A percentile compares a stretch with the other conserved stretches of the same genome.
Conservation (phyloP, 2,797 vertebrate species). For the Microctenopoma lineatum region DNA sequence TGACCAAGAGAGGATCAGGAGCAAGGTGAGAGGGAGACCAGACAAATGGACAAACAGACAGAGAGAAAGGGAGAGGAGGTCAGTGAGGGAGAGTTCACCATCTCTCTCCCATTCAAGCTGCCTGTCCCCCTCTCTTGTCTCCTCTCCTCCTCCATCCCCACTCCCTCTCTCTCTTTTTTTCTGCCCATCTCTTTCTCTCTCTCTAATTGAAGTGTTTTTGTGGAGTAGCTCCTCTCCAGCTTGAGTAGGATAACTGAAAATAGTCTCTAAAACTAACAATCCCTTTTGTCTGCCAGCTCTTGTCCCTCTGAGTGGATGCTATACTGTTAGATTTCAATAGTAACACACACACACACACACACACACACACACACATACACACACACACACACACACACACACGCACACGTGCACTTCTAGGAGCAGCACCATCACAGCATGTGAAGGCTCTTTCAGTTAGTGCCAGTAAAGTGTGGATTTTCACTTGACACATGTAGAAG, state of each 20-base stretch:
- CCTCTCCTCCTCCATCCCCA: slow-evolving; percentile 43
- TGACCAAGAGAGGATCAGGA: slow-evolving; percentile 90
- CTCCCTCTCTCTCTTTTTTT: slow-evolving; percentile 54
- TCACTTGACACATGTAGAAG: slow-evolving; percentile 3
- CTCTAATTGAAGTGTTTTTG: slow-evolving; percentile 98
- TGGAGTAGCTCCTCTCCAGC: slow-evolving; percentile 92
- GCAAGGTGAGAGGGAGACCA: slow-evolving; percentile 94
- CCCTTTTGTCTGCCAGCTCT: slow-evolving; percentile 78
- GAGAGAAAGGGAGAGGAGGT: slow-evolving; percentile 61
- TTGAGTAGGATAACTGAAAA: slow-evolving; percentile 92
- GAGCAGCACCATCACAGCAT: slow-evolving; percentile 15
- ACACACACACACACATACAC: slow-evolving; percentile 5
- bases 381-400: slow-evolving; percentile 3
- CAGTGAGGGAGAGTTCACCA: slow-evolving; percentile 80
- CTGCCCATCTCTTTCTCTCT: slow-evolving; percentile 68
- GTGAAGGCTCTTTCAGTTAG: slow-evolving; percentile 14
- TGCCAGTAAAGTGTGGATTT: slow-evolving; percentile 35
- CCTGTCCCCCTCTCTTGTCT: slow-evolving; percentile 84
- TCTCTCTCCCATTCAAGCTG: slow-evolving; percentile 87
- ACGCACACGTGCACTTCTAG: slow-evolving; percentile 14
- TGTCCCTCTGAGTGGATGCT: slow-evolving; percentile 79
- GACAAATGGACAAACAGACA: slow-evolving; percentile 69
- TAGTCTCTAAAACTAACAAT: slow-evolving; percentile 91
- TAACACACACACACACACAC: slow-evolving; percentile 32
- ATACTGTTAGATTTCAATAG: slow-evolving; percentile 74